Base-by-base conservation (phyloP, 2,797 vertebrate species). In the Orientallactaga sibirica region DNA sequence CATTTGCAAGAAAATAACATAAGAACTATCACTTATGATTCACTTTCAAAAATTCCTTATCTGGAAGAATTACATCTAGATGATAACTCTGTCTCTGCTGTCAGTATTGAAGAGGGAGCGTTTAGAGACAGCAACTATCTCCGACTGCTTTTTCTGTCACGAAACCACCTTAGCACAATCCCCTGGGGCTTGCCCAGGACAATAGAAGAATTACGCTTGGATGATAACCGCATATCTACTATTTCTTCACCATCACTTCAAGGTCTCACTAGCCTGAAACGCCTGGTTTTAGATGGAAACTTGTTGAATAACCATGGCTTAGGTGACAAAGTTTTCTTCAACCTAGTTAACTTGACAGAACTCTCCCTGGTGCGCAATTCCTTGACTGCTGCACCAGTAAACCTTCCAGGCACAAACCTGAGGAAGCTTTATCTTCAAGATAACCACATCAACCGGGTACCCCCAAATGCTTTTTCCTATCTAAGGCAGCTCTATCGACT, bases 1-100 rank as follows among this genome's bases (percentile, higher is more conserved):
- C 99, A 99, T 97, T 98, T 99, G 97, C 99, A 99, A 98, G 99
- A 99, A 98, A 99, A 99, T 98, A 99, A 99, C 94, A 98, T 99
- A 97, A 98, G 99, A 97, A 99, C 99, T 98, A 99, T 99, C 97
- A 99, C 99, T 90, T 99, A 99, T 77, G 97, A 99, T 95, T 99
- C 99, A 55, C 98, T 99, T 98, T 99, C 98, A 77, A 99, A 99
- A 98, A 99, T 99, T 97, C 99, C 99, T 29, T 99, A 99, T 97
- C 99, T 99, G 96, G 99, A 99, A 98, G 99, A 99, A 98, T 98
- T 99, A 95, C 99, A 99, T 98, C 98, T 99, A 98, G 99, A 99
- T 98, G 99, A 99, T 98, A 99, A 99, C 98, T 99, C 99, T 0
- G 99, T 99, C 92, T 99, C 99, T 0, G 99, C 99, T 2, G 99